A percentile compares a stretch with the other conserved stretches of the same genome.
Conservation (phyloP, 2,888 invertebrate species). For the Sphecodes monilicornis region DNA sequence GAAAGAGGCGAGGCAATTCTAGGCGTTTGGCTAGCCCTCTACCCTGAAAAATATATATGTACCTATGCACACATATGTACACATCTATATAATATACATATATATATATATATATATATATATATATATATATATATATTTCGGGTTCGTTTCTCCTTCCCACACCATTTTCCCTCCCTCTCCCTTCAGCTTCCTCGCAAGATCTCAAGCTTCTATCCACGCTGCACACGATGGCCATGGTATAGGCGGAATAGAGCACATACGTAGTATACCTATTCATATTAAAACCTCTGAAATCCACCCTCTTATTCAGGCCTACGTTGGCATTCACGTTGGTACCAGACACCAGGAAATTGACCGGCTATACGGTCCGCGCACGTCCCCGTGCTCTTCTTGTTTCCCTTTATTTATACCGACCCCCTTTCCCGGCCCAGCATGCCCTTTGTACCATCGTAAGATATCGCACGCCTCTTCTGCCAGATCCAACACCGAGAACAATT, state of each 20-base stretch:
- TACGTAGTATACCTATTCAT: slow-evolving; percentile 68
- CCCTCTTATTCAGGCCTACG: slow-evolving; percentile 70
- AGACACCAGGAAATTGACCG: slow-evolving; percentile 64
- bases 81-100: slow-evolving; percentile 68
- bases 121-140: slow-evolving; percentile 1
- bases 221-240: slow-evolving; percentile 41
- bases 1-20: slow-evolving; percentile 83
- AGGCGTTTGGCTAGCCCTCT: slow-evolving; percentile 75
- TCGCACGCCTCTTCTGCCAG: slow-evolving; percentile 45
- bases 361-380: slow-evolving; percentile 49
- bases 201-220: slow-evolving; percentile 34
- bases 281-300: slow-evolving; percentile 73
- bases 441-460: slow-evolving; percentile 39
- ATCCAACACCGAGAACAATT: slow-evolving; percentile 27
- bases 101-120: slow-evolving; percentile 28
- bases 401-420: slow-evolving; percentile 69
- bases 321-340: slow-evolving; percentile 70
- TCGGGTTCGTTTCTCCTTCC: background rate
- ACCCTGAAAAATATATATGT: slow-evolving; percentile 78
- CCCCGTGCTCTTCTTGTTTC: slow-evolving; percentile 50
- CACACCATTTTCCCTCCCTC: background rate
- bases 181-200: slow-evolving; percentile 15
- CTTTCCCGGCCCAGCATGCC: slow-evolving; percentile 1
- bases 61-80: background rate
- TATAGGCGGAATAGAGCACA: slow-evolving; percentile 50